phyloP scores from a whole-genome alignment of 2,113 vertebrate species.

The rat (Rattus norvegicus) region GRCr8 NC_086028.1:46562001-46562500 shows the following conservation, averaged over 20 bases:
- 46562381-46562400: not conserved
- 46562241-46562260: slow-evolving; percentile 89
- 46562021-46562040: fast-evolving
- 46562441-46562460: not conserved
- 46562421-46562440: not conserved
- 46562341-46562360: not conserved
- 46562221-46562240: slow-evolving; percentile 90
- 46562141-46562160: not conserved
- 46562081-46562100: fast-evolving
- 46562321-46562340: not conserved
- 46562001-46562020: not conserved
- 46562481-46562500: not conserved
- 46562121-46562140: not conserved
- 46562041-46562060: too few relatives aligned
- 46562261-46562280: not conserved
- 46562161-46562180: slow-evolving; percentile 86
- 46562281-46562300: fast-evolving
- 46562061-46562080: not conserved
- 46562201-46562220: slow-evolving; percentile 92
- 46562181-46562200: slow-evolving; percentile 95
- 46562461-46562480: not conserved
- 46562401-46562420: not conserved
- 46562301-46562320: too few relatives aligned
- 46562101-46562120: too few relatives aligned
- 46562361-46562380: not conserved